phyloP scores from a whole-genome alignment of 2,797 vertebrate species.

The Hemitrygon akajei region DNA sequence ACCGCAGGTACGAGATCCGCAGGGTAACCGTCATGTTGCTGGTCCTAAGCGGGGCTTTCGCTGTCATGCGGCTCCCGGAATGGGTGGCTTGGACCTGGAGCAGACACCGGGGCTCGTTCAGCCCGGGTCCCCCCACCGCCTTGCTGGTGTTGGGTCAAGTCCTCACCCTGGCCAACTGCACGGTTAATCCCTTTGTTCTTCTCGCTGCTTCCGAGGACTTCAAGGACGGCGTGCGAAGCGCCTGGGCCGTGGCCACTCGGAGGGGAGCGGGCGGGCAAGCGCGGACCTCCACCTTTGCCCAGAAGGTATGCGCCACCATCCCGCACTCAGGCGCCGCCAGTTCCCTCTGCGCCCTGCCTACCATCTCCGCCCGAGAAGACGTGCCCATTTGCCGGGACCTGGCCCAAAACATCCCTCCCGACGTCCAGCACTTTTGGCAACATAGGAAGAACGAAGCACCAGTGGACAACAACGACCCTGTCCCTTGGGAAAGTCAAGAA shows the following conservation, averaged over 20 bases:
- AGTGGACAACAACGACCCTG: conserved; percentile 60
- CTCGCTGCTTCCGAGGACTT: conserved; percentile 64
- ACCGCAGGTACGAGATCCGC: conserved; percentile 50
- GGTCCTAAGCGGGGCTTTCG: conserved; percentile 56
- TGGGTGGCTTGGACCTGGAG: conserved; percentile 68
- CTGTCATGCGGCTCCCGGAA: conserved; percentile 63
- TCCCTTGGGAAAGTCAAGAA: conserved; percentile 68
- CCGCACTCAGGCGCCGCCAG: conserved; percentile 47
- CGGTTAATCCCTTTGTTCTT: conserved; percentile 57
- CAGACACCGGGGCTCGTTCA: conserved; percentile 49
- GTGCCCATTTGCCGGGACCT: conserved; percentile 43
- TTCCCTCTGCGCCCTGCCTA: conserved; percentile 40
- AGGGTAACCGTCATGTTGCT: conserved; percentile 54
- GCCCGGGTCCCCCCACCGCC: conserved; percentile 52
- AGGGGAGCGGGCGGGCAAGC: background rate
- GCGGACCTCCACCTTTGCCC: background rate
- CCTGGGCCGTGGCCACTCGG: conserved; percentile 49
- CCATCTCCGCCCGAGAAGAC: conserved; percentile 7
- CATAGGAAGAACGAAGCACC: conserved; percentile 61
- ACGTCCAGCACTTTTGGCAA: conserved; percentile 73
- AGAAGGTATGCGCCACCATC: background rate
- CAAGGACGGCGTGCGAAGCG: conserved; percentile 52
- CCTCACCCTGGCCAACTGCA: conserved; percentile 60
- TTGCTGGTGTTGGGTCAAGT: conserved; percentile 57
- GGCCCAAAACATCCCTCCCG: conserved; percentile 59